phyloP scores from a whole-genome alignment of 2,888 invertebrate genomes.

The Trisateles emortualis region DNA sequence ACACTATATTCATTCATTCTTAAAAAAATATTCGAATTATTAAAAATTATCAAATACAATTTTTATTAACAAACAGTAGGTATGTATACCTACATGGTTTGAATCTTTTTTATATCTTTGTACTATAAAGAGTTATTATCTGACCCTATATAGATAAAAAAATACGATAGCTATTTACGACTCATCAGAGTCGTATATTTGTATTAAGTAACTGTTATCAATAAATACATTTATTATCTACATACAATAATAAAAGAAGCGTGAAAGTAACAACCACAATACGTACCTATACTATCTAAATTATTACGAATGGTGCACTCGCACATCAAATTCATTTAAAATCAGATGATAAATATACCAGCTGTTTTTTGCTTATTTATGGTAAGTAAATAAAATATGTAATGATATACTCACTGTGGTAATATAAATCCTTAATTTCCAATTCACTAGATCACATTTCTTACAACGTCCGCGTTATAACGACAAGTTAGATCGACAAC shows the following conservation, averaged over 20 bases:
- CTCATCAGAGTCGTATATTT: no score
- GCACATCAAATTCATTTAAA: background rate
- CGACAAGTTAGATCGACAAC: slow-evolving; percentile 65
- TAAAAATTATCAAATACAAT: no score
- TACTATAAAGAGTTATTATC: background rate
- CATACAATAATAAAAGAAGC: background rate
- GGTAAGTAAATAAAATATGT: background rate
- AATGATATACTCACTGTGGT: slow-evolving; percentile 61
- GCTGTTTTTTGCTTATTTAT: background rate
- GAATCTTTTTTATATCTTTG: background rate
- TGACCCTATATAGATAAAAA: slow-evolving; percentile 16
- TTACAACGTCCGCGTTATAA: slow-evolving; percentile 62
- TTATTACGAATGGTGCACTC: no score
- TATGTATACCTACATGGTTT: background rate
- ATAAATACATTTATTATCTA: background rate
- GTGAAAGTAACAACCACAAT: background rate
- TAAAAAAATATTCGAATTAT: no score
- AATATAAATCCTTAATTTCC: slow-evolving; percentile 59
- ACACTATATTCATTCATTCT: no score
- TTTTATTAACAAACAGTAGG: background rate
- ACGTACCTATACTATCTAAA: background rate
- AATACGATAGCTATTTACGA: slow-evolving; percentile 1
- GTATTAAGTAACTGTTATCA: background rate
- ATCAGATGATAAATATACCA: background rate
- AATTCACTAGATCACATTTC: slow-evolving; percentile 74